Evolutionary conservation across 1,140 invertebrate genomes (phyloP), one percentile per base, ranked within the genome.

Genomic region (Drosophila lini): DNA sequence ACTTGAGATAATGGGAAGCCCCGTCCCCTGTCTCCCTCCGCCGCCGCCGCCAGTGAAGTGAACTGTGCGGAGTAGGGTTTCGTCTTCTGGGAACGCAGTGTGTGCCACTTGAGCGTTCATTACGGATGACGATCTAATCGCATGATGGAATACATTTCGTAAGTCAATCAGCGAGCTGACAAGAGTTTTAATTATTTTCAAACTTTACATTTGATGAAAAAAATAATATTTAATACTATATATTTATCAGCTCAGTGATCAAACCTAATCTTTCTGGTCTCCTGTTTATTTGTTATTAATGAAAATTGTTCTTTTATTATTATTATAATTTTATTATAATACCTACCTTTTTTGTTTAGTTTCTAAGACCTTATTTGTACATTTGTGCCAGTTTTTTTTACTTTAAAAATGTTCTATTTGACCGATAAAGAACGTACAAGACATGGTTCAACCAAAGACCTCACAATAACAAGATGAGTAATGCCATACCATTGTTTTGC

Each of bases 1-100:
- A 69, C 47, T 65, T 45, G 36, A 52, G 58, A 80, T 65, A 53
- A 36, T 48, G 25, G 36, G 19, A 57, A 60, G 56, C 52, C 45
- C 55, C 44, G 25, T 50, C 38, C 50, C 16, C 22, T 22, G 22
- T 22, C 2, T 69, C 28, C 41, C n/a, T 22, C 25, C 19, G 19
- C 2, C 19, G 19, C 19, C 9, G 34, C 44, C 47, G 10, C 11
- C 36, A 41, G 50, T 19, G 50, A 50, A 50, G 65, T 58, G 42
- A 41, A 16, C 36, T 34, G 45, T 13, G 15, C n/a, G n/a, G 25
- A 42, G 32, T 67, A 36, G 31, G 64, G 65, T 34, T 48, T 58
- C 44, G 7, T 22, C 19, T 71, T 70, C 68, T 71, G 65, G 44
- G 68, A 71, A 70, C 22, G n/a, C 9, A 36, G 9, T 13, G 2